phyloP scores from a whole-genome alignment of 2,797 vertebrate species.

The Rhinichthys osculus region DNA sequence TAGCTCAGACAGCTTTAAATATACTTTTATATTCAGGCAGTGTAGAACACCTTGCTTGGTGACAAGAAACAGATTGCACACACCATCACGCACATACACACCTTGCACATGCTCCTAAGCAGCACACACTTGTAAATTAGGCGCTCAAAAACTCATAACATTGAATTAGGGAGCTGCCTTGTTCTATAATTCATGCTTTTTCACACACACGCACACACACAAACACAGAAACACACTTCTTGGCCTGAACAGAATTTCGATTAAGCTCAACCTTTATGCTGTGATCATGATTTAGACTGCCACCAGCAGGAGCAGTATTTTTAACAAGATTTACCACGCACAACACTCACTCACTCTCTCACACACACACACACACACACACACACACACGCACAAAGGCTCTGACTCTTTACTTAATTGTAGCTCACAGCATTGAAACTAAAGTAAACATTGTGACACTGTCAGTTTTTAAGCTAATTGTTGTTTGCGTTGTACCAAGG shows the following conservation, averaged over 20 bases:
- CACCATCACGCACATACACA: constrained; percentile 23
- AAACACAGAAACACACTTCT: constrained; percentile 20
- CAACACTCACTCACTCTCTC: constrained; percentile 17
- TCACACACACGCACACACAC: constrained; percentile 24
- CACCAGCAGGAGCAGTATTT: constrained; percentile 49
- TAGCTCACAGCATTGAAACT: constrained; percentile 15
- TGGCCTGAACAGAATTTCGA: constrained; percentile 42
- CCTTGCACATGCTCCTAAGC: constrained; percentile 12
- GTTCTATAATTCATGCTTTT: constrained; percentile 60
- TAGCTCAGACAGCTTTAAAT: not conserved
- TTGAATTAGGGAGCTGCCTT: constrained; percentile 54
- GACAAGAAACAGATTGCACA: constrained; percentile 37
- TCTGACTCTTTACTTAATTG: constrained; percentile 46
- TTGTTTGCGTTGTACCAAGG: not conserved
- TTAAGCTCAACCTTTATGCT: constrained; percentile 52
- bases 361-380: constrained; percentile 30
- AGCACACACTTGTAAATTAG: constrained; percentile 55
- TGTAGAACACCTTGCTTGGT: constrained; percentile 14
- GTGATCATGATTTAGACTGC: constrained; percentile 57
- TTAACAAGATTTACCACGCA: constrained; percentile 36
- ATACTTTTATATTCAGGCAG: constrained; percentile 36
- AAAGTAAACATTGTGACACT: constrained; percentile 6
- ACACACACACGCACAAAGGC: constrained; percentile 24
- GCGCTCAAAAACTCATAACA: constrained; percentile 56
- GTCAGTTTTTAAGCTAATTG: not conserved